Evolutionary conservation across 2,113 vertebrate species (phyloP).

Genomic region (Myotis yumanensis): DNA sequence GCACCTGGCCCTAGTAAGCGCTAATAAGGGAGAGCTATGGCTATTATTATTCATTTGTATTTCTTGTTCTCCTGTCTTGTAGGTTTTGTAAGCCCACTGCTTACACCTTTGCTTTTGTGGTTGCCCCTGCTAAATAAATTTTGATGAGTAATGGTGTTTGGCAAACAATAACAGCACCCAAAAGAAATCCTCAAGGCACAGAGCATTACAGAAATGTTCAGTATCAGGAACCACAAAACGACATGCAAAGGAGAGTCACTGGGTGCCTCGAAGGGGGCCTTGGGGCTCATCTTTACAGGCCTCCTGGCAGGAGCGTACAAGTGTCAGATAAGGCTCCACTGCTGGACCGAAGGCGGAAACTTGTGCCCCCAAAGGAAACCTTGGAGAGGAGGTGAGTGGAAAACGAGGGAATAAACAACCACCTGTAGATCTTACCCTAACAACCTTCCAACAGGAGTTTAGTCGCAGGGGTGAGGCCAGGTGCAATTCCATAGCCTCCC

Average conservation of each 20-base stretch:
- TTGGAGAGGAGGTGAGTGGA: neutral
- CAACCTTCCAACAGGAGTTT: neutral
- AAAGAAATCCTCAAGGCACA: neutral
- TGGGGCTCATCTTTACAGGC: neutral
- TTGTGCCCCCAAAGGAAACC: neutral
- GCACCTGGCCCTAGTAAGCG: neutral
- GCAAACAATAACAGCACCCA: neutral
- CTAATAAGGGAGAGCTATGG: neutral
- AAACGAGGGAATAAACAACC: neutral
- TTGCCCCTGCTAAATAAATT: neutral
- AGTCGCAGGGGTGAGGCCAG: neutral
- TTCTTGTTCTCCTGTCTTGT: neutral
- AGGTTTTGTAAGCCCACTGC: neutral
- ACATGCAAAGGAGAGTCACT: neutral
- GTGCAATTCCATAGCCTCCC: neutral
- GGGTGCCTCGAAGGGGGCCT: neutral
- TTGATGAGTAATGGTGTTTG: neutral
- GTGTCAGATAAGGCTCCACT: fast-evolving
- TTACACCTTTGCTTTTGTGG: neutral
- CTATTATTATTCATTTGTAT: neutral
- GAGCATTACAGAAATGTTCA: neutral
- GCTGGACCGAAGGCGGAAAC: neutral
- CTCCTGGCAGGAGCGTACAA: fast-evolving
- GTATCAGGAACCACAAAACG: neutral
- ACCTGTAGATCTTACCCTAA: neutral